phyloP scores from a whole-genome alignment of 1,140 invertebrate genomes.

The Octopus sinensis region DNA sequence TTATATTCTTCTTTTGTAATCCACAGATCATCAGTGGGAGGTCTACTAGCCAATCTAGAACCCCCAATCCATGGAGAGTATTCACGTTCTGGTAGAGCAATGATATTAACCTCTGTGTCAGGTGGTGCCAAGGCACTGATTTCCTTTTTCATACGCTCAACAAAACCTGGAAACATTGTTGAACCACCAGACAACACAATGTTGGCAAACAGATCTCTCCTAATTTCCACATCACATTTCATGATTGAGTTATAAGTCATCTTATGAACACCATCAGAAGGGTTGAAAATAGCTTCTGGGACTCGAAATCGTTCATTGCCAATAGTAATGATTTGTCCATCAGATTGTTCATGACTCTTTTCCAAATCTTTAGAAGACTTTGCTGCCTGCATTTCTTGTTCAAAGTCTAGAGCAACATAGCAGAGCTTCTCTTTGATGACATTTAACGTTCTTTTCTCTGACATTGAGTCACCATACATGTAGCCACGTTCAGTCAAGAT shows the following conservation, averaged over 20 bases:
- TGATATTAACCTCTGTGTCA: slow-evolving; percentile 79
- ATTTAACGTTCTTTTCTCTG: slow-evolving; percentile 44
- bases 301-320: slow-evolving; percentile 57
- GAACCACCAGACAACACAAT: slow-evolving; percentile 88
- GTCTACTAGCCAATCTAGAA: slow-evolving; percentile 5
- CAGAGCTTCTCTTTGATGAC: slow-evolving; percentile 77
- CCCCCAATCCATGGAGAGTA: slow-evolving; percentile 20
- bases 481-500: slow-evolving; percentile 90
- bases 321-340: slow-evolving; percentile 57
- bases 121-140: slow-evolving; percentile 71
- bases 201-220: slow-evolving; percentile 87
- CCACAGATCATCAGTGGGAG: slow-evolving; percentile 56
- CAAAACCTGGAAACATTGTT: slow-evolving; percentile 66
- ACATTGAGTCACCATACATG: slow-evolving; percentile 81
- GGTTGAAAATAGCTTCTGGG: slow-evolving; percentile 61
- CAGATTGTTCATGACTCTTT: slow-evolving; percentile 60
- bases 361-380: slow-evolving; percentile 60
- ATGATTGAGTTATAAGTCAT: slow-evolving; percentile 86
- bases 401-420: slow-evolving; percentile 90
- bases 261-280: slow-evolving; percentile 52
- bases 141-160: slow-evolving; percentile 65
- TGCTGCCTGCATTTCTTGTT: slow-evolving; percentile 92
- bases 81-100: slow-evolving; percentile 72
- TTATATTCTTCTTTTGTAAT: slow-evolving; percentile 73
- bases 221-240: slow-evolving; percentile 70